phyloP scores from a whole-genome alignment of 2,797 vertebrate species.

The Mormyrus hasselquistii region DNA sequence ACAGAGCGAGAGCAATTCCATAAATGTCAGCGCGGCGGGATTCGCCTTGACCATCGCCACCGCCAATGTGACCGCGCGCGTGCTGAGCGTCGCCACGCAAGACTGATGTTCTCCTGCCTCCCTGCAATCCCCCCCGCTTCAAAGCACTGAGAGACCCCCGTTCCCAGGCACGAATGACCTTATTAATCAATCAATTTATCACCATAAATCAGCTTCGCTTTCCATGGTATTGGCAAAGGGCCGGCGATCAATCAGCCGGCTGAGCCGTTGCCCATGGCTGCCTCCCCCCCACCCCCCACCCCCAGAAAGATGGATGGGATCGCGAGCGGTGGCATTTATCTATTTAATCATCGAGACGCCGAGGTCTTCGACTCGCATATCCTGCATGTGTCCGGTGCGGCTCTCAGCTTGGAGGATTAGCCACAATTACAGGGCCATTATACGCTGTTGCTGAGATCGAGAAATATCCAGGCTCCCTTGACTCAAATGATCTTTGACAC shows the following conservation, averaged over 20 bases:
- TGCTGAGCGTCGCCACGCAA: background rate
- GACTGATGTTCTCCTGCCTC: background rate
- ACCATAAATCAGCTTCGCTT: slow-evolving; percentile 18
- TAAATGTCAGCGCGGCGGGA: background rate
- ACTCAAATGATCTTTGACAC: background rate
- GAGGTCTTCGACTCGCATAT: background rate
- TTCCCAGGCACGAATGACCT: slow-evolving; percentile 13
- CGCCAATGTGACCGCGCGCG: background rate
- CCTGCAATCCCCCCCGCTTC: background rate
- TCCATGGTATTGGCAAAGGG: slow-evolving; percentile 2
- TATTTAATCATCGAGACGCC: slow-evolving; percentile 9
- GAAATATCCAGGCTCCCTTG: background rate
- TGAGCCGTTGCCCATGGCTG: background rate
- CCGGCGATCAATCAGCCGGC: slow-evolving; percentile 20
- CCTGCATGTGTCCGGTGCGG: background rate
- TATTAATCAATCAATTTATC: slow-evolving; percentile 27
- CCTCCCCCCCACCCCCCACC: background rate
- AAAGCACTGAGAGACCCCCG: background rate
- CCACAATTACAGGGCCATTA: background rate
- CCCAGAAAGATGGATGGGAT: background rate
- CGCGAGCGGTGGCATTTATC: background rate
- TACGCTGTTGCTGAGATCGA: background rate
- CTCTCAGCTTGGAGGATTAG: background rate
- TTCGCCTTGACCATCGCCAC: too few species aligned
- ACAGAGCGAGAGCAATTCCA: background rate